These are phyloP conservation scores for Centropristis striata DNA, from an alignment of 2,113 vertebrate genomes.

Conservation along the genomic window DNA sequence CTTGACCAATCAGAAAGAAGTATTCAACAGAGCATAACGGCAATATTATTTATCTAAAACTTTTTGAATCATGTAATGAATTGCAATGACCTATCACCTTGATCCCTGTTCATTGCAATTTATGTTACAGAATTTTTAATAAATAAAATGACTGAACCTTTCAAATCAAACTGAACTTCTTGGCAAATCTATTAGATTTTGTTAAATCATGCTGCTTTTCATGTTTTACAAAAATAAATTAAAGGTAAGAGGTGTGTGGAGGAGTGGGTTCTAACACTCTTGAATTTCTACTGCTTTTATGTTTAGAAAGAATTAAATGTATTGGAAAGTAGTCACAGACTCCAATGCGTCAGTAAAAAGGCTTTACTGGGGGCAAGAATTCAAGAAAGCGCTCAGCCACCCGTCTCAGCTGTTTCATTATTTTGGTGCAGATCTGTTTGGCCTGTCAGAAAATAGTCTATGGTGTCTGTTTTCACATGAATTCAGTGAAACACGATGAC, in stretches of 20 bases:
- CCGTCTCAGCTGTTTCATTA: constrained; percentile 31
- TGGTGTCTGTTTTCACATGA: constrained; percentile 41
- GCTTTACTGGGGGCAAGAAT: constrained; percentile 15
- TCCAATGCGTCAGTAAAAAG: constrained; percentile 12
- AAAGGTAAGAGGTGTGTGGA: not conserved
- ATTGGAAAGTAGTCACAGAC: not conserved
- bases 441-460: constrained; percentile 25
- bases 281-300: not conserved
- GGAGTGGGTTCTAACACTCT: not conserved
- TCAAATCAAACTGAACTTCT: not conserved
- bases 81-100: too few relatives aligned
- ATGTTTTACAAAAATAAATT: not conserved
- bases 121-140: too few relatives aligned
- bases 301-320: constrained; percentile 6
- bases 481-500: constrained; percentile 41
- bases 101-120: too few relatives aligned
- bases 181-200: not conserved
- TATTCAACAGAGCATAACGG: too few relatives aligned
- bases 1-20: too few relatives aligned
- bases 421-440: constrained; percentile 44
- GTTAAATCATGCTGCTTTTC: not conserved
- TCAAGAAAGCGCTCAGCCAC: constrained; percentile 43
- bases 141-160: too few relatives aligned
- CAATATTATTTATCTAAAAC: too few relatives aligned
- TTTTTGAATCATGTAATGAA: too few relatives aligned